phyloP scores from a whole-genome alignment of 2,797 vertebrate genomes.

The Pseudochirops corinnae region DNA sequence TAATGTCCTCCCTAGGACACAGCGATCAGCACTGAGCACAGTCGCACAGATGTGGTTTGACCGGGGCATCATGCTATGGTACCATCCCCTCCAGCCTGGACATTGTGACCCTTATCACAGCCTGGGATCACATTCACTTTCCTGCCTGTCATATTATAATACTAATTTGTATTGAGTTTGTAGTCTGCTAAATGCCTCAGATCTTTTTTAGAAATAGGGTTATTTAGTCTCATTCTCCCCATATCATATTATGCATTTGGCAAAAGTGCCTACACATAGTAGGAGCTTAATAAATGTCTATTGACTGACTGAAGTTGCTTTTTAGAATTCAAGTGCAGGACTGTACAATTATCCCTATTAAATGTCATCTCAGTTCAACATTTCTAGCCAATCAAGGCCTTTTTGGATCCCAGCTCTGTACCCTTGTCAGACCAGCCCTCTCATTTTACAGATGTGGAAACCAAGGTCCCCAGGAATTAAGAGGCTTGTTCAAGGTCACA shows the following conservation, averaged over 20 bases:
- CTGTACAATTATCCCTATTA: background rate
- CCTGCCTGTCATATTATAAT: background rate
- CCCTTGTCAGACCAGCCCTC: background rate
- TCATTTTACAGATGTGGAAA: background rate
- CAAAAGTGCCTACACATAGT: background rate
- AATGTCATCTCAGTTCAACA: background rate
- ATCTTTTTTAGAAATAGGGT: background rate
- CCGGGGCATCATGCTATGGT: background rate
- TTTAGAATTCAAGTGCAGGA: background rate
- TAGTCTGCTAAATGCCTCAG: background rate
- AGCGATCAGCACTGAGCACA: background rate
- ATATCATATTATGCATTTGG: background rate
- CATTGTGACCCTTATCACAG: background rate
- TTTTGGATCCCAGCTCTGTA: background rate
- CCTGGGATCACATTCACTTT: background rate
- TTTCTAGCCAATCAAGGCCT: background rate
- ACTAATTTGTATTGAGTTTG: background rate
- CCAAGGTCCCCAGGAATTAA: background rate
- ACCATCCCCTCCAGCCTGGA: background rate
- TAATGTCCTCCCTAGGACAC: background rate
- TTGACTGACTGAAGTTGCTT: background rate
- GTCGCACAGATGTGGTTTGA: background rate
- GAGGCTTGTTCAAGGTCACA: background rate
- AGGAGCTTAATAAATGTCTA: background rate
- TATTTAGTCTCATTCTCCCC: background rate